Evolutionary conservation across 2,888 invertebrate species (phyloP).

Genomic region (Drosophila anceps): DNA sequence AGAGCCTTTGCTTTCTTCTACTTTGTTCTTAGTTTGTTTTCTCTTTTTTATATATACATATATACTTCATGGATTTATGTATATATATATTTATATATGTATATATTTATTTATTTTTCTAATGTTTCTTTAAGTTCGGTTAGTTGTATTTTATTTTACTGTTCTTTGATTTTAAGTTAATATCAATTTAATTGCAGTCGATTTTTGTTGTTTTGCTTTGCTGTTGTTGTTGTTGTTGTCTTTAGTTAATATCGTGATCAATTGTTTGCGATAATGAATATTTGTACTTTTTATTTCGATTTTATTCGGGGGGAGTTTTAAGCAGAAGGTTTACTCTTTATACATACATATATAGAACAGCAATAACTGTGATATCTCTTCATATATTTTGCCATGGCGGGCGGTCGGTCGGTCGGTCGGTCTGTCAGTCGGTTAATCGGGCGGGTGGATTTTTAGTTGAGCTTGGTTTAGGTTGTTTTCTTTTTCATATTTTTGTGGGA

Average conservation of each 20-base stretch:
- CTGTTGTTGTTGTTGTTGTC: conserved; percentile 21
- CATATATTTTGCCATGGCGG: not conserved
- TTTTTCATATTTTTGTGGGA: not conserved
- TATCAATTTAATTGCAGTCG: conserved; percentile 59
- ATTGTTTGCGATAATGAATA: conserved; percentile 63
- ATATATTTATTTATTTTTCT: conserved; percentile 10
- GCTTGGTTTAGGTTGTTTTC: not conserved
- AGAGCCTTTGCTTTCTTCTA: conserved; percentile 67
- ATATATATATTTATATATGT: not conserved
- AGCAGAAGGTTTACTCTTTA: conserved; percentile 63
- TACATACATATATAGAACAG: conserved; percentile 15
- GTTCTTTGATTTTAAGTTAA: conserved; percentile 29
- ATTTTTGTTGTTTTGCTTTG: conserved; percentile 28
- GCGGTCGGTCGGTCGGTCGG: not conserved
- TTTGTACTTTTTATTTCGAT: conserved; percentile 83
- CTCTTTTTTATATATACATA: conserved; percentile 6
- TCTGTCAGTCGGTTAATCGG: not conserved
- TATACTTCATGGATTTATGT: conserved; percentile 6
- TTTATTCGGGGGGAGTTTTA: conserved; percentile 79
- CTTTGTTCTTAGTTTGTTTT: conserved; percentile 21
- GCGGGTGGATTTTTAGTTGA: conserved; percentile 9
- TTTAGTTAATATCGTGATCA: conserved; percentile 41
- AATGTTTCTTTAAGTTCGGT: conserved; percentile 17
- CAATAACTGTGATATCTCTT: conserved; percentile 12
- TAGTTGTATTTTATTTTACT: conserved; percentile 16